Conservation (phyloP, 2,888 invertebrate species). For the Shargacucullia verbasci region DNA sequence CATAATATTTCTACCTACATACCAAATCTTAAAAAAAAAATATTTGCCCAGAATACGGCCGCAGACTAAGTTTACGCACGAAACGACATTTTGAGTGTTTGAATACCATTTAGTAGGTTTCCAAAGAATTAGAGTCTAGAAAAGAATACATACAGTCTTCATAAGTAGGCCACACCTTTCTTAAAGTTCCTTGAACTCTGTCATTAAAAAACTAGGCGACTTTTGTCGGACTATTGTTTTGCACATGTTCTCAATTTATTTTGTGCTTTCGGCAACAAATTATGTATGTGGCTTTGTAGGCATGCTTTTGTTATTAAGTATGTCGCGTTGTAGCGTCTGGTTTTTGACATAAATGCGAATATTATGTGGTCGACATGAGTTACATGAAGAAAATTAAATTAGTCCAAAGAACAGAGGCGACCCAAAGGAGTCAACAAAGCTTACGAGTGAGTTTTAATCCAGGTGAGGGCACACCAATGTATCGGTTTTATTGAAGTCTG, state of each 20-base stretch:
- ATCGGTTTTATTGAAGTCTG: too few species aligned
- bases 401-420: too few species aligned
- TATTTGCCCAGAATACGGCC: constrained; percentile 59
- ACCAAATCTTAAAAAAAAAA: too few species aligned
- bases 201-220: constrained; percentile 24
- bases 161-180: constrained; percentile 54
- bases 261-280: constrained; percentile 21
- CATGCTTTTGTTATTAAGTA: constrained; percentile 14
- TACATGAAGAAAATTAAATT: too few species aligned
- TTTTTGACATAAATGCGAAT: background rate
- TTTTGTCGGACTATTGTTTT: constrained; percentile 23
- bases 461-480: too few species aligned
- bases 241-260: constrained; percentile 20
- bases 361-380: too few species aligned
- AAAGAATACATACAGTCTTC: constrained; percentile 14
- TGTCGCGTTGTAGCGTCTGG: constrained; percentile 2
- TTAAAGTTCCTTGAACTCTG: constrained; percentile 61
- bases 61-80: constrained; percentile 52
- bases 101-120: constrained; percentile 66
- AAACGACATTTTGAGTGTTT: constrained; percentile 63
- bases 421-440: too few species aligned
- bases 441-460: too few species aligned
- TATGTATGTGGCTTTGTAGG: constrained; percentile 2
- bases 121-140: constrained; percentile 53
- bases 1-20: too few species aligned